Evolutionary conservation across 2,113 vertebrate genomes (phyloP).

Genomic region (Bos taurus): ARS-UCD2.0 NC_037331.1:1893001-1893500

Average conservation of each 20-base stretch:
- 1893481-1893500: neutral
- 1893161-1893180: fast-evolving
- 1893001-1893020: neutral
- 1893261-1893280: neutral
- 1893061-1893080: neutral
- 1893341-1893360: neutral
- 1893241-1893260: too few species aligned
- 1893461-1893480: neutral
- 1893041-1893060: neutral
- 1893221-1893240: neutral
- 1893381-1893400: neutral
- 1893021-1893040: neutral
- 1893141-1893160: neutral
- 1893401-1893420: neutral
- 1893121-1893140: neutral
- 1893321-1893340: neutral
- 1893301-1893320: neutral
- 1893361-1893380: neutral
- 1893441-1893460: neutral
- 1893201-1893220: fast-evolving
- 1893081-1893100: neutral
- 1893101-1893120: neutral
- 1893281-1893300: neutral
- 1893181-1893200: fast-evolving
- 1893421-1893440: neutral